Evolutionary conservation across 2,888 invertebrate genomes (phyloP).

Genomic region (Taphrorychus bicolor): DNA sequence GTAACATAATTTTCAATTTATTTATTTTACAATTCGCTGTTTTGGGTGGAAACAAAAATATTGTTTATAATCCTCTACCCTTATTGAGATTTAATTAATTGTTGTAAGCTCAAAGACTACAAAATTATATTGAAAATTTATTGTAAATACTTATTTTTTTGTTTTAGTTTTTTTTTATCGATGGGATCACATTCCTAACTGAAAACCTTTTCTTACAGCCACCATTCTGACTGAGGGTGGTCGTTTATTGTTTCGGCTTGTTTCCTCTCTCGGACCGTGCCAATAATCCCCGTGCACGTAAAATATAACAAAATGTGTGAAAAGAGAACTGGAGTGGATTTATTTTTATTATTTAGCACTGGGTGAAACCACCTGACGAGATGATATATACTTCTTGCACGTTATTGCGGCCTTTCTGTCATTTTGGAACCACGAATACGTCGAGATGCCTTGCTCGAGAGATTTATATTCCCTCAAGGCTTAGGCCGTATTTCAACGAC

Average conservation of each 20-base stretch:
- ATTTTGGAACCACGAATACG: constrained; percentile 1
- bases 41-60: background rate
- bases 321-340: constrained; percentile 10
- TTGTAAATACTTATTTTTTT: too few species aligned
- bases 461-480: background rate
- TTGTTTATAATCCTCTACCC: background rate
- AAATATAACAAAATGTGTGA: constrained; percentile 13
- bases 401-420: constrained; percentile 7
- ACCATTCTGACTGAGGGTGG: background rate
- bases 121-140: too few species aligned
- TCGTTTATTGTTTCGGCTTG: constrained; percentile 9
- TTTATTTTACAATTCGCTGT: background rate
- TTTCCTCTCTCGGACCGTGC: background rate
- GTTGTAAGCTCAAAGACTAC: background rate
- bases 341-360: constrained; percentile 21
- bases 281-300: constrained; percentile 15
- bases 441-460: background rate
- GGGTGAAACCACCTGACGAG: background rate
- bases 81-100: background rate
- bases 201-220: background rate
- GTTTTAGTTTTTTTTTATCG: background rate
- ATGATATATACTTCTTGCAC: constrained; percentile 11
- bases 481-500: too few species aligned
- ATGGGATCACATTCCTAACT: background rate
- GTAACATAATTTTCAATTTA: background rate